Percentiles rank a stretch among this genome's conserved stretches.
Evolutionary conservation across 2,797 vertebrate species (phyloP).

Genomic region (Phoeniculus purpureus): DNA sequence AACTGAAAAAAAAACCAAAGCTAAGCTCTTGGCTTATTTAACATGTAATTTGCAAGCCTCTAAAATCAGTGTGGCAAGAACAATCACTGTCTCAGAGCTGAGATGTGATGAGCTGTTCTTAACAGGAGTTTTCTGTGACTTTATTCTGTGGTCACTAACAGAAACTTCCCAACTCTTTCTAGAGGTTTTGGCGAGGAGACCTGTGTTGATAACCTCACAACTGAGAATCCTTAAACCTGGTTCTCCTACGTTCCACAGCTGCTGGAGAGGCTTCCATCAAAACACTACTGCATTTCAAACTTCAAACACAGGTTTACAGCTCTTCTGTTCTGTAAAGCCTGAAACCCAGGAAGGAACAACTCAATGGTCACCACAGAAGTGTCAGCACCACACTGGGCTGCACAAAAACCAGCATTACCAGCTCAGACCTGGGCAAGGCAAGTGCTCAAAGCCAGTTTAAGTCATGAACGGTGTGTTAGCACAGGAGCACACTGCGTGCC

Average conservation of each 20-base stretch:
- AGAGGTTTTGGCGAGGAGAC: rapidly evolving
- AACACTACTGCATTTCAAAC: not conserved
- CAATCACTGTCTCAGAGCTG: not conserved
- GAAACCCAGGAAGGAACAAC: not conserved
- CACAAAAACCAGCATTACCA: not conserved
- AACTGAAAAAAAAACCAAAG: not conserved
- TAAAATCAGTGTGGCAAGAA: not conserved
- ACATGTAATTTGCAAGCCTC: not conserved
- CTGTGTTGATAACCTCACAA: not conserved
- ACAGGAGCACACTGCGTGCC: not conserved
- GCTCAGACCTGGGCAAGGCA: not conserved
- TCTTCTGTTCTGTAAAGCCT: not conserved
- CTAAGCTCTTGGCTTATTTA: not conserved
- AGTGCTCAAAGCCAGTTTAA: not conserved
- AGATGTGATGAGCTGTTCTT: not conserved
- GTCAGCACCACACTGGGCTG: not conserved
- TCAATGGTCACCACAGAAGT: not conserved
- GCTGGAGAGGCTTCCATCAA: not conserved
- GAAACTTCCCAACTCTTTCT: not conserved
- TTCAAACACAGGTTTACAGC: not conserved
- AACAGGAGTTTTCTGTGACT: not conserved
- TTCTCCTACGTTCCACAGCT: not conserved
- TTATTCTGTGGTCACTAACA: not conserved
- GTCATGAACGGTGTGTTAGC: not conserved
- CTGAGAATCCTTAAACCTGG: not conserved